Evolutionary conservation across 1,140 invertebrate species (phyloP), one percentile per base, ranked within the genome.

Genomic region (Saccostrea glomerata): DNA sequence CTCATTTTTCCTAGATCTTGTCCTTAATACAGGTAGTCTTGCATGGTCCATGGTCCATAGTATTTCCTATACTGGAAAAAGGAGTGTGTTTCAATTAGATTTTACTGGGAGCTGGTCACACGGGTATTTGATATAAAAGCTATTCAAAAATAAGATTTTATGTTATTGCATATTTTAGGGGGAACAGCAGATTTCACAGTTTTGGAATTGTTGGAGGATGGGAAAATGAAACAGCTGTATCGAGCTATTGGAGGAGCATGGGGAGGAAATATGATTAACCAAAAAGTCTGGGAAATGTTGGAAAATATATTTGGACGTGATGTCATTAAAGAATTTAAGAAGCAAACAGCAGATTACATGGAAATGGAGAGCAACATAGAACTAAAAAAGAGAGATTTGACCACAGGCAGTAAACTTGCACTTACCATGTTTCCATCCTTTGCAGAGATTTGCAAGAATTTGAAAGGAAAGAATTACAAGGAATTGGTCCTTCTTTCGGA

Each of bases 241-340:
- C 12, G 3, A 47, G 55, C 86, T 30, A 7, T 7, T 60, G 86
- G 86, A 58, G 56, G 55, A 15, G 77, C 11, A 30, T 83, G 56
- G 55, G 86, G 86, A 9, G 86, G 86, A 25, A 25, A 58, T 25
- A 63, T 55, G 9, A 60, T 87, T 1, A 87, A 87, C 15, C 12
- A 56, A 0, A 85, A 30, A 60, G 13, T 85, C 2, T 60, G 47
- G 25, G 55, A 63, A n/a, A 56, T 87, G 20, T 36, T 87, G 25
- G 20, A 3, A 55, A 7, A 87, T 11, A 36, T 82, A n/a, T 36
- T 87, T 58, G 86, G 86, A n/a, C 85, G 89, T n/a, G 90, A 91
- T 7, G 92, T 91, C 55, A 91, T 94, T 20, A 84, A 90, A 20
- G 90, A 91, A 84, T 94, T 94, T 86, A 83, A 90, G n/a, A 86